phyloP scores from a whole-genome alignment of 2,113 vertebrate genomes.

The Lagopus muta region DNA sequence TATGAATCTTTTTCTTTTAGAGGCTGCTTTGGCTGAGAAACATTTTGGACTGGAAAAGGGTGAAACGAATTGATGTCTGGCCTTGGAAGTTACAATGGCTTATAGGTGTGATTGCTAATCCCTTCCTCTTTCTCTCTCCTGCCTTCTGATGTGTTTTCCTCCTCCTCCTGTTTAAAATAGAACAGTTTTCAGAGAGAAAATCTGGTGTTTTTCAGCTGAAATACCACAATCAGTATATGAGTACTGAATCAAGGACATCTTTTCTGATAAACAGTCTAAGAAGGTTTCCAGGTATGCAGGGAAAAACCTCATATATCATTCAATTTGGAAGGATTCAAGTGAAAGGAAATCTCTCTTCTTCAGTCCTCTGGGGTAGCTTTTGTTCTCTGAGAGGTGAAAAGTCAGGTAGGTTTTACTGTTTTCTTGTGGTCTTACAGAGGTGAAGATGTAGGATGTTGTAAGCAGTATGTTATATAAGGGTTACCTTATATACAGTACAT shows the following conservation, averaged over 20 bases:
- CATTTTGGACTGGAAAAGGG: rapidly evolving
- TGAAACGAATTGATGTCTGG: neutral
- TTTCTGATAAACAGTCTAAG: neutral
- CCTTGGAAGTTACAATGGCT: neutral
- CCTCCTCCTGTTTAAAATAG: neutral
- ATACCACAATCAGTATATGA: neutral
- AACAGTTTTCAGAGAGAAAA: neutral
- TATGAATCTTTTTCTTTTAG: neutral
- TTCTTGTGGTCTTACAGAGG: neutral
- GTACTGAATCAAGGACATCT: neutral
- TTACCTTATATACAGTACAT: neutral
- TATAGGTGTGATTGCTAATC: neutral
- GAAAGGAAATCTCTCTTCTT: neutral
- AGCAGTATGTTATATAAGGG: rapidly evolving
- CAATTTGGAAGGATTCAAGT: neutral
- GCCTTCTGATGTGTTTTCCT: neutral
- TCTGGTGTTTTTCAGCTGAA: neutral
- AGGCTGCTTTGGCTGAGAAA: neutral
- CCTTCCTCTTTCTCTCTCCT: neutral
- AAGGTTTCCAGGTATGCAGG: neutral
- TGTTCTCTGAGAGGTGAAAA: neutral
- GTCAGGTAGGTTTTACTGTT: neutral
- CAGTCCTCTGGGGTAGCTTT: neutral
- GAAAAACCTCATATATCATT: neutral
- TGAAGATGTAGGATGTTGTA: neutral